A percentile compares a stretch with the other conserved stretches of the same genome.
phyloP scores from a whole-genome alignment of 2,888 invertebrate species.

The Callyntrura guangdongensis region DNA sequence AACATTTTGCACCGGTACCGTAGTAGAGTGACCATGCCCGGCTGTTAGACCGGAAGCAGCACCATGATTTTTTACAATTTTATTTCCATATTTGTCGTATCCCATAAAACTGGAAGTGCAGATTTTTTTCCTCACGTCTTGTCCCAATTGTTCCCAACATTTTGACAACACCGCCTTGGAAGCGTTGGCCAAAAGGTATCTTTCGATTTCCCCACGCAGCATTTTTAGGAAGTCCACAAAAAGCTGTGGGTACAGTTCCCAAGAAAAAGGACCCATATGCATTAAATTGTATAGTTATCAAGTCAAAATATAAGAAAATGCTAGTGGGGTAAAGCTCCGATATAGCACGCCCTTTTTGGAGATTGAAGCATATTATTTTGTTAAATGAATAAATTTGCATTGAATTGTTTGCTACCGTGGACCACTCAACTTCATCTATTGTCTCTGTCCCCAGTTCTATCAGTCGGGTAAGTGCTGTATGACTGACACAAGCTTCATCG shows the following conservation, averaged over 20 bases:
- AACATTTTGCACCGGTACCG: conserved; percentile 67
- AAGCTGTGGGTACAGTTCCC: conserved; percentile 85
- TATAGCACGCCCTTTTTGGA: conserved; percentile 42
- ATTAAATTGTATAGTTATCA: conserved; percentile 7
- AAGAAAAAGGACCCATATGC: conserved; percentile 39
- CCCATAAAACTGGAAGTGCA: conserved; percentile 83
- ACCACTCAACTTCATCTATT: conserved; percentile 85
- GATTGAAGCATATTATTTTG: conserved; percentile 59
- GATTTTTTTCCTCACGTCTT: conserved; percentile 82
- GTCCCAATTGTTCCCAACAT: conserved; percentile 83
- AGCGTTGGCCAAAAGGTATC: conserved; percentile 91
- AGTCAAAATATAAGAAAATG: conserved; percentile 33
- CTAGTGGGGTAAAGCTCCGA: conserved; percentile 59
- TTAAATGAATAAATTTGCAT: conserved; percentile 62
- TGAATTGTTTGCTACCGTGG: conserved; percentile 84
- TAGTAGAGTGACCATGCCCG: conserved; percentile 31
- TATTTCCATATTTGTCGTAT: conserved; percentile 83
- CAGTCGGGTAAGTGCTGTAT: conserved; percentile 87
- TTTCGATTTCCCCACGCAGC: conserved; percentile 90
- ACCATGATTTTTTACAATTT: conserved; percentile 77
- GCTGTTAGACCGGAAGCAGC: background rate
- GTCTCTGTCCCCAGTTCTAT: conserved; percentile 84
- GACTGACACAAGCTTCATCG: conserved; percentile 94
- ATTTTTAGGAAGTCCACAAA: conserved; percentile 89
- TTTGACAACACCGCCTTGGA: conserved; percentile 83